Evolutionary conservation across 1,140 invertebrate species (phyloP).

Genomic region (Anoplolepis gracilipes): DNA sequence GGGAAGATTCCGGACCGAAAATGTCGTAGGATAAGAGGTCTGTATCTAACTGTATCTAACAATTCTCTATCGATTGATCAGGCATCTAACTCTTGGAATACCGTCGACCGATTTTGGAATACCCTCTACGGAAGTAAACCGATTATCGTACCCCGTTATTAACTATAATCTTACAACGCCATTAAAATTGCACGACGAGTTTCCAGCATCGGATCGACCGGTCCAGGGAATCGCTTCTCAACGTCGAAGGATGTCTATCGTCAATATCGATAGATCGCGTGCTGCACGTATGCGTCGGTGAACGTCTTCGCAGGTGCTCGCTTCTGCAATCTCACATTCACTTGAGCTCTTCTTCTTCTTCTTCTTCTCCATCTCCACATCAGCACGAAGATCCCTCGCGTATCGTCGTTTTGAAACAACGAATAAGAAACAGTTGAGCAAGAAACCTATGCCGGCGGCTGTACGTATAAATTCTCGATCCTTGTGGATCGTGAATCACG

Average conservation of each 20-base stretch:
- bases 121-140: background rate
- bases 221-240: background rate
- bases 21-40: too few species aligned
- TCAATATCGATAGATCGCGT: constrained; percentile 53
- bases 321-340: constrained; percentile 44
- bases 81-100: background rate
- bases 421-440: constrained; percentile 39
- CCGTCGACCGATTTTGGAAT: background rate
- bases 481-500: constrained; percentile 52
- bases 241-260: constrained; percentile 27
- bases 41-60: too few species aligned
- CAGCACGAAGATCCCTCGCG: background rate
- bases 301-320: constrained; percentile 54
- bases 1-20: too few species aligned
- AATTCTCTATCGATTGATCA: background rate
- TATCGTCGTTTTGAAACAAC: constrained; percentile 26
- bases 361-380: background rate
- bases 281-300: constrained; percentile 47
- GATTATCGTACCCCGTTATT: background rate
- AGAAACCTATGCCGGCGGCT: constrained; percentile 37
- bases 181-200: constrained; percentile 26
- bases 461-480: constrained; percentile 41
- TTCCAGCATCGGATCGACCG: background rate
- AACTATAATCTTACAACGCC: background rate
- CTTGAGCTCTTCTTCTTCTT: constrained; percentile 5